These are phyloP conservation scores for Mobula hypostoma DNA, from an alignment of 2,113 vertebrate species.

Conservation along the genomic window DNA sequence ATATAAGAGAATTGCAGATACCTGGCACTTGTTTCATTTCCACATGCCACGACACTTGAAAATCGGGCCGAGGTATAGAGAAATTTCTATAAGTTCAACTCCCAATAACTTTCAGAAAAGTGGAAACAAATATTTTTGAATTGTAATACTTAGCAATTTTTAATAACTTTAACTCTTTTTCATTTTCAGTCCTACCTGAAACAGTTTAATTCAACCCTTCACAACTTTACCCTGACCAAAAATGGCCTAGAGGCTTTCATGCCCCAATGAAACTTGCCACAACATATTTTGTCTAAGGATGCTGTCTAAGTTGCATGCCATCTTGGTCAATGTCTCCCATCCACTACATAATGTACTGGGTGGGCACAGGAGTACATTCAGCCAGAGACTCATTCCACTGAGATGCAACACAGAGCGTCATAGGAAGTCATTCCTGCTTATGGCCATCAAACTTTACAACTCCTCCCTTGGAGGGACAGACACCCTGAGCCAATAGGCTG, in stretches of 20 bases:
- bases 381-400: no score
- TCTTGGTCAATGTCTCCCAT: no score
- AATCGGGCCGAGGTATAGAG: background rate
- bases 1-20: background rate
- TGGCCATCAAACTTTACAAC: no score
- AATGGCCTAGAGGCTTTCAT: background rate
- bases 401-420: no score
- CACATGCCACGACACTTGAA: background rate
- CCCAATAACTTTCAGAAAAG: background rate
- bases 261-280: background rate
- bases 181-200: background rate
- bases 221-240: background rate
- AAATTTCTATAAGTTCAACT: background rate
- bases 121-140: background rate
- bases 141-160: background rate
- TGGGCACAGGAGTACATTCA: no score
- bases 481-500: no score
- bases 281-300: no score
- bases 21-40: background rate
- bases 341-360: no score
- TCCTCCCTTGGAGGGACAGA: no score
- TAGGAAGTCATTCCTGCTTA: no score
- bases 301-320: no score
- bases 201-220: background rate
- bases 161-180: background rate